phyloP scores from a whole-genome alignment of 2,888 invertebrate species.

The Tipula confusa region DNA sequence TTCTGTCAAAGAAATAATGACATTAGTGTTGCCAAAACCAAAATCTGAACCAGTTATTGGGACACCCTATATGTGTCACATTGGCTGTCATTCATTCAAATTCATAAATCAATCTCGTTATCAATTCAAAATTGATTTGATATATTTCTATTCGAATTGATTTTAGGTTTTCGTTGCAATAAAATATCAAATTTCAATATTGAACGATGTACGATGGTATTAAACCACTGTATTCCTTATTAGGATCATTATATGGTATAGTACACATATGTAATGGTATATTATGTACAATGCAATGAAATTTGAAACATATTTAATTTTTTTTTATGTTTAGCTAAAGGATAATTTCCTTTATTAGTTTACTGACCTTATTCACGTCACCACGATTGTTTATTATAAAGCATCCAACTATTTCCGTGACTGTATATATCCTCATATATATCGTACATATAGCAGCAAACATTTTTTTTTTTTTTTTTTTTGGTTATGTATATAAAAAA shows the following conservation, averaged over 20 bases:
- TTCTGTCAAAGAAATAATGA: too few relatives aligned
- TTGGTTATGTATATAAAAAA: background rate
- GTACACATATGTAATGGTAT: background rate
- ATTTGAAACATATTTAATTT: background rate
- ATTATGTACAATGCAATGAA: background rate
- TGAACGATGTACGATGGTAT: background rate
- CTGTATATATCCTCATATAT: background rate
- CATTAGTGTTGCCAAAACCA: too few relatives aligned
- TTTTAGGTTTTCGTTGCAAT: background rate
- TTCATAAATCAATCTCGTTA: background rate
- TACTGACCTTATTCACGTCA: conserved; percentile 21
- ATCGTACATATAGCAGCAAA: background rate
- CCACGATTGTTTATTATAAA: background rate
- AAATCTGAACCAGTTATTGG: too few relatives aligned
- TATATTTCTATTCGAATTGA: background rate
- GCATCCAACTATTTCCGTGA: background rate
- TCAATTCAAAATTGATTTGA: background rate
- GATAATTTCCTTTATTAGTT: background rate
- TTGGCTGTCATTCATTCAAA: background rate
- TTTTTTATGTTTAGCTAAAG: background rate
- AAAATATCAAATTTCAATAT: background rate
- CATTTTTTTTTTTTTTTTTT: too few relatives aligned
- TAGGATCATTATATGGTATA: background rate
- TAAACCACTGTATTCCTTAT: background rate
- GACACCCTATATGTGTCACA: too few relatives aligned